A percentile compares a stretch with the other conserved stretches of the same genome.
These are phyloP conservation scores for Electrona antarctica DNA, from an alignment of 2,113 vertebrate genomes.

Conservation along the genomic window DNA sequence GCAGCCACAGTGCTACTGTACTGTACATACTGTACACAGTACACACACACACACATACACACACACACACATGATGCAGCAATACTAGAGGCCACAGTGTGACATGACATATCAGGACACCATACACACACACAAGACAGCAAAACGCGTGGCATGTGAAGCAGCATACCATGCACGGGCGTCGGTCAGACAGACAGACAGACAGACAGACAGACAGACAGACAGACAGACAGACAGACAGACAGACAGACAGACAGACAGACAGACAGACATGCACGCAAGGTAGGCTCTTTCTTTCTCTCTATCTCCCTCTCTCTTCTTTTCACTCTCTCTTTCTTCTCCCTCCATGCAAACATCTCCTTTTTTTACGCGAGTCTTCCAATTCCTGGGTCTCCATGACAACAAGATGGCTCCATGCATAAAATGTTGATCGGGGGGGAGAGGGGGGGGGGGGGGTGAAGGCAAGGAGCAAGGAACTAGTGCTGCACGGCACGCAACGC, in stretches of 20 bases:
- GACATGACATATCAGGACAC: constrained; percentile 1
- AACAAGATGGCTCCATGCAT: constrained; percentile 79
- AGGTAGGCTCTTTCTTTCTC: constrained; percentile 52
- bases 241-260: constrained; percentile 13
- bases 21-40: too few species aligned
- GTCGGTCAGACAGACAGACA: too few species aligned
- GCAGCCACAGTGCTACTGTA: too few species aligned
- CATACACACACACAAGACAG: constrained; percentile 47
- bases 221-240: constrained; percentile 8
- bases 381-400: constrained; percentile 80
- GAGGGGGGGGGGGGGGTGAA: not conserved
- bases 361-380: constrained; percentile 61
- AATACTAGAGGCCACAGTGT: too few species aligned
- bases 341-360: not conserved
- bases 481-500: not conserved
- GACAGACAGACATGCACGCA: constrained; percentile 65
- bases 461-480: not conserved
- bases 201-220: too few species aligned
- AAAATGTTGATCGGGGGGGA: constrained; percentile 71
- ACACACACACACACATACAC: too few species aligned
- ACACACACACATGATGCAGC: too few species aligned
- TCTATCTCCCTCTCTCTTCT: constrained; percentile 44
- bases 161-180: too few species aligned
- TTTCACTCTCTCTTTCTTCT: constrained; percentile 53
- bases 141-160: not conserved